These are phyloP conservation scores for Cheilosia vulpina DNA, from an alignment of 2,888 invertebrate genomes.

Conservation along the genomic window DNA sequence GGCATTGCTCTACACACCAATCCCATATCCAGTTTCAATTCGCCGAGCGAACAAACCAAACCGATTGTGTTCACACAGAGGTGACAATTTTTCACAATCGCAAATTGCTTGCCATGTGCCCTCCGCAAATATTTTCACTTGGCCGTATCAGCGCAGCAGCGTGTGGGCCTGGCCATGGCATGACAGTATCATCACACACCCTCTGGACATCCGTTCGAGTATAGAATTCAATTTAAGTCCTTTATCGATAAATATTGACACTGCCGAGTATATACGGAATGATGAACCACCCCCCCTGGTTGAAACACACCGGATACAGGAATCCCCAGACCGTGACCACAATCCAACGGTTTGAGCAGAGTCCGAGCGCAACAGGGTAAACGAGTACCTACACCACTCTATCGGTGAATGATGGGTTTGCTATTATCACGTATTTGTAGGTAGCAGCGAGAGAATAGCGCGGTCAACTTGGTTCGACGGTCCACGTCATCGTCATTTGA, in stretches of 20 bases:
- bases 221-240: conserved; percentile 43
- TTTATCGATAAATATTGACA: conserved; percentile 41
- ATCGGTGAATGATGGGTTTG: conserved; percentile 13
- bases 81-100: conserved; percentile 38
- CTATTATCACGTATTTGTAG: conserved; percentile 11
- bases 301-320: conserved; percentile 4
- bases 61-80: conserved; percentile 17
- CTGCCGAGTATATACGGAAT: conserved; percentile 16
- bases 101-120: conserved; percentile 36
- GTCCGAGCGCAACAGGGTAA: conserved; percentile 19
- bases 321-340: conserved; percentile 16
- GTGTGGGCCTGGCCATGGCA: not conserved
- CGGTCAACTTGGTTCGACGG: conserved; percentile 1
- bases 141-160: conserved; percentile 1
- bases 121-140: conserved; percentile 31
- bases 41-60: not conserved
- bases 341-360: conserved; percentile 16
- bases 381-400: not conserved
- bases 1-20: not conserved
- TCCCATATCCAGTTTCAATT: not conserved
- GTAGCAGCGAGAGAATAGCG: not conserved
- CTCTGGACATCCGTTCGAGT: conserved; percentile 12
- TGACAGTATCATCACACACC: conserved; percentile 14
- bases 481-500: conserved; percentile 4
- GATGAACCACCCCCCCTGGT: conserved; percentile 12